These are phyloP conservation scores for Holotrichia oblita DNA, from an alignment of 1,140 invertebrate species.

Conservation along the genomic window DNA sequence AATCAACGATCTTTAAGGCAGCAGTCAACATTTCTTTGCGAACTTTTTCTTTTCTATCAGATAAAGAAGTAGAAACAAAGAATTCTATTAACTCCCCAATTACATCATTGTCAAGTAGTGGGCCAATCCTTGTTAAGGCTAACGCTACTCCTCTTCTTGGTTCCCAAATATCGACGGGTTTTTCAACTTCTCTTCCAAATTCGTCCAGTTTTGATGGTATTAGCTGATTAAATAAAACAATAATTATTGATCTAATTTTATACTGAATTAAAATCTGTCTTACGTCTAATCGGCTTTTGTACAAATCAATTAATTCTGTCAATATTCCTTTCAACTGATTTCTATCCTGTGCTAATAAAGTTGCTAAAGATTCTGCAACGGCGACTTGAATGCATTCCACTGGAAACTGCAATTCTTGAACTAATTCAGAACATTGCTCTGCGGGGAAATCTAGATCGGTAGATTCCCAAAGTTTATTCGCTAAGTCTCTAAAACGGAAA, in stretches of 20 bases:
- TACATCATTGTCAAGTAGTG: slow-evolving; percentile 72
- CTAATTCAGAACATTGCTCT: slow-evolving; percentile 69
- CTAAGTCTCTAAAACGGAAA: slow-evolving; percentile 73
- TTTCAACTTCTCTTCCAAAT: slow-evolving; percentile 88
- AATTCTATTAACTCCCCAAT: slow-evolving; percentile 79
- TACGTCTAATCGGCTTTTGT: slow-evolving; percentile 78
- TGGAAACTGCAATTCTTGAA: slow-evolving; percentile 81
- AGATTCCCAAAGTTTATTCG: slow-evolving; percentile 73
- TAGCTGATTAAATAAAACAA: slow-evolving; percentile 67
- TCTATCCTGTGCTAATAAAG: slow-evolving; percentile 69
- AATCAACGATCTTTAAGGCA: slow-evolving; percentile 89
- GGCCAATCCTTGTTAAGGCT: slow-evolving; percentile 78
- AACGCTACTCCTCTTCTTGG: slow-evolving; percentile 88
- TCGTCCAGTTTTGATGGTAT: slow-evolving; percentile 88
- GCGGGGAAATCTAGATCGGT: slow-evolving; percentile 68
- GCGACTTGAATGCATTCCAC: slow-evolving; percentile 82
- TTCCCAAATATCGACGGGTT: slow-evolving; percentile 88
- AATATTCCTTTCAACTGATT: slow-evolving; percentile 68
- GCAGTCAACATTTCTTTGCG: slow-evolving; percentile 94
- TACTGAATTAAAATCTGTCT: too few species aligned
- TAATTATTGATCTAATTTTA: slow-evolving; percentile 3
- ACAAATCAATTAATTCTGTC: slow-evolving; percentile 75
- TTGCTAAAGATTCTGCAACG: slow-evolving; percentile 78
- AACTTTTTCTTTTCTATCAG: slow-evolving; percentile 85
- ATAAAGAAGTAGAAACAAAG: slow-evolving; percentile 88